phyloP scores from a whole-genome alignment of 2,113 vertebrate genomes.

The Columba livia region DNA sequence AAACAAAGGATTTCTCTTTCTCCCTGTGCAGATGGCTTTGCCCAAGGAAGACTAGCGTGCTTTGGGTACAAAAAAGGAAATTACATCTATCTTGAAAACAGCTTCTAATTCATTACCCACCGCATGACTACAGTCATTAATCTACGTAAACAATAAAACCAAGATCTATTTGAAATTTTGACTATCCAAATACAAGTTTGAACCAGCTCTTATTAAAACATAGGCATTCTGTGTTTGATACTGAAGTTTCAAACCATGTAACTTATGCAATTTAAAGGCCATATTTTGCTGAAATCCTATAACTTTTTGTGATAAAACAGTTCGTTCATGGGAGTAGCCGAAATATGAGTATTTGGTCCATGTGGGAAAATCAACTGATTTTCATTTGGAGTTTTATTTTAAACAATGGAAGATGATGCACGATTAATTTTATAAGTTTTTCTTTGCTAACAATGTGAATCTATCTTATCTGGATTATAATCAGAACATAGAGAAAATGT shows the following conservation, averaged over 20 bases:
- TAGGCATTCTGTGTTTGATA: background rate
- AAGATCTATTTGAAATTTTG: background rate
- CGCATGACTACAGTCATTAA: background rate
- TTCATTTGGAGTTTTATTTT: background rate
- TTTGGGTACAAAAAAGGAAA: constrained; percentile 26
- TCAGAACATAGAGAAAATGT: background rate
- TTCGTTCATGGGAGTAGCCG: background rate
- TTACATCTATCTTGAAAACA: constrained; percentile 5
- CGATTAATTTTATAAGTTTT: background rate
- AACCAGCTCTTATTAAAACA: background rate
- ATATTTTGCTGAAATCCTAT: background rate
- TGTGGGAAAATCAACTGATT: background rate
- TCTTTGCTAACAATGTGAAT: background rate
- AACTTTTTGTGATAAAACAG: background rate
- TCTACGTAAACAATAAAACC: background rate
- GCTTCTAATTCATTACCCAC: background rate
- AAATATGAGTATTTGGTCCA: background rate
- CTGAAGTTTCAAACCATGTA: background rate
- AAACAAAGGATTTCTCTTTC: constrained; percentile 36
- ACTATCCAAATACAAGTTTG: background rate
- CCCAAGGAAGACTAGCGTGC: constrained; percentile 8
- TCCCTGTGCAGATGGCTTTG: constrained; percentile 5
- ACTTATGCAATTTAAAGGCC: background rate
- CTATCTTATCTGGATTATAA: background rate
- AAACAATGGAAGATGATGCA: background rate